phyloP scores from a whole-genome alignment of 2,113 vertebrate species.

The Corydoras maculifer region DNA sequence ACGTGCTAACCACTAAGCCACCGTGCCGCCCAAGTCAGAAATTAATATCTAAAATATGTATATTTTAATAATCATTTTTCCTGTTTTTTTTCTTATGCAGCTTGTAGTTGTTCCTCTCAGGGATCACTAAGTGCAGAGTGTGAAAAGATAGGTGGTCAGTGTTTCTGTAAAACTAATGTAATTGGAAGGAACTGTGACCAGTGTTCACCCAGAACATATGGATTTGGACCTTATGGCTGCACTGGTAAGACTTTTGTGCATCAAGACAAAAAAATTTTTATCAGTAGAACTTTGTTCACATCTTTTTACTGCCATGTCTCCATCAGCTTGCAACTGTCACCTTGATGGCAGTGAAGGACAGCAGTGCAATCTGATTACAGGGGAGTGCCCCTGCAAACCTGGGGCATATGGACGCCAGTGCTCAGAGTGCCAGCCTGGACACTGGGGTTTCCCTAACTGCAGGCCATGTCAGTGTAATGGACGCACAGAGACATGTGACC shows the following conservation, averaged over 20 bases:
- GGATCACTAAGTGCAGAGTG: conserved; percentile 77
- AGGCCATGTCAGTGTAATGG: conserved; percentile 71
- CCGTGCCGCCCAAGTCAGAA: background rate
- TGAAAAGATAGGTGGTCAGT: conserved; percentile 74
- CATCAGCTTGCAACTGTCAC: conserved; percentile 74
- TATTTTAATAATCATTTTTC: too few species aligned
- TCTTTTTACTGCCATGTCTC: background rate
- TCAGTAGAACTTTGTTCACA: background rate
- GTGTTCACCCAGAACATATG: conserved; percentile 70
- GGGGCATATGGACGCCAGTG: conserved; percentile 66
- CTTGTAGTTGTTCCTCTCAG: conserved; percentile 76
- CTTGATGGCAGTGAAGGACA: conserved; percentile 62
- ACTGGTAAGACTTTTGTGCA: conserved; percentile 51
- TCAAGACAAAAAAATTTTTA: too few species aligned
- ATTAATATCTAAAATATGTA: background rate
- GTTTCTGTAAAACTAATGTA: conserved; percentile 72
- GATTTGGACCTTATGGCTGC: conserved; percentile 75
- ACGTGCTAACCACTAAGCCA: too few species aligned
- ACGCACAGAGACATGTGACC: conserved; percentile 66
- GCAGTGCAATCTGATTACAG: conserved; percentile 66
- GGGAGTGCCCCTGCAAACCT: conserved; percentile 69
- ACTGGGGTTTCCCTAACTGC: conserved; percentile 75
- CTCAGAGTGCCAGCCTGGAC: conserved; percentile 60
- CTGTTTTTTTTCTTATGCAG: conserved; percentile 49
- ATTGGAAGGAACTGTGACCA: conserved; percentile 69